Percentiles rank a stretch among this genome's conserved stretches.
These are phyloP conservation scores for Carollia perspicillata DNA, from an alignment of 2,113 vertebrate genomes.

Conservation along the genomic window DNA sequence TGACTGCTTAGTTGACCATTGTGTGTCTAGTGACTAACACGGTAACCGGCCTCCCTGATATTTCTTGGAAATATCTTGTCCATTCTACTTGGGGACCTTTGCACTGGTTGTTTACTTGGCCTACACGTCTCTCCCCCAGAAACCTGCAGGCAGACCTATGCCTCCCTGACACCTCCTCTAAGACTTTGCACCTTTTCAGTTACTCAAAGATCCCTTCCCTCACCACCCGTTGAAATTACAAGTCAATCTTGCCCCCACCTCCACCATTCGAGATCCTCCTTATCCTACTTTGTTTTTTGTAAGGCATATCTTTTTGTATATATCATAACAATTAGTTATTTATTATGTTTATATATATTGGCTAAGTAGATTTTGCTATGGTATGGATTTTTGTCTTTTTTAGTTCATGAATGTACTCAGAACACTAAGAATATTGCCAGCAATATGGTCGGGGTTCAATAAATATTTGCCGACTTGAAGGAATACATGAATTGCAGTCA, in stretches of 20 bases:
- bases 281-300: background rate
- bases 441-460: background rate
- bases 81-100: background rate
- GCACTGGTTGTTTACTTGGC: background rate
- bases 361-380: background rate
- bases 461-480: background rate
- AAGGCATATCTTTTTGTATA: background rate
- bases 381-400: background rate
- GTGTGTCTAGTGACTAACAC: accelerated
- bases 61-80: background rate
- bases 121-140: background rate
- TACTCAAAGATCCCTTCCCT: background rate
- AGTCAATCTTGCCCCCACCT: background rate
- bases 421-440: background rate
- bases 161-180: background rate
- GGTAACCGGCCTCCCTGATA: background rate
- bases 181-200: background rate
- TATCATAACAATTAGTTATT: background rate
- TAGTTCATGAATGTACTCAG: background rate
- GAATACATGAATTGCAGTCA: background rate
- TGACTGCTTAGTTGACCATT: background rate
- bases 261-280: background rate
- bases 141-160: background rate
- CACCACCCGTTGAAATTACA: background rate
- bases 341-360: background rate